These are phyloP conservation scores for Aphelinus atriplicis DNA, from an alignment of 1,140 invertebrate species.

Conservation along the genomic window DNA sequence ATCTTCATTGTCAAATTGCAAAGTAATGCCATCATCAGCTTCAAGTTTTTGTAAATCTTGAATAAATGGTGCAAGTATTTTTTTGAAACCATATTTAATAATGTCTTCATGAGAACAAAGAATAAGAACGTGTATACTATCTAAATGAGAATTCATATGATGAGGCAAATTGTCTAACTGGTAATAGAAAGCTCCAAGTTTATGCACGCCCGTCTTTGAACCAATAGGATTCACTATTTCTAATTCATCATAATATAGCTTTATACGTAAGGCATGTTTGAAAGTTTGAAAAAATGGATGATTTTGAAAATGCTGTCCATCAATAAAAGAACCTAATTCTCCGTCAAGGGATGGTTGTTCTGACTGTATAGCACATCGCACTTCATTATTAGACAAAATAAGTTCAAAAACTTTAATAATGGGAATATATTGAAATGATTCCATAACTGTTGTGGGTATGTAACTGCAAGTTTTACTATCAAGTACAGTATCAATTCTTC, in stretches of 20 bases:
- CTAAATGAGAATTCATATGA: constrained; percentile 31
- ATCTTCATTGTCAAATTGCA: constrained; percentile 11
- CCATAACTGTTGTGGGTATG: constrained; percentile 28
- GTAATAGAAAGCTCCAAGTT: constrained; percentile 39
- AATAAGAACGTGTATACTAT: constrained; percentile 32
- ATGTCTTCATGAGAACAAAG: constrained; percentile 17
- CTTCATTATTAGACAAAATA: constrained; percentile 16
- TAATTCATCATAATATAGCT: constrained; percentile 38
- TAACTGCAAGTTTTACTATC: constrained; percentile 26
- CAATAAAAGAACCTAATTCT: constrained; percentile 12
- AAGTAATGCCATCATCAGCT: constrained; percentile 6
- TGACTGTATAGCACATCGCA: constrained; percentile 11
- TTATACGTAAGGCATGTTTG: constrained; percentile 15
- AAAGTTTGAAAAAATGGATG: constrained; percentile 16
- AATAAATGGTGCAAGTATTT: constrained; percentile 9
- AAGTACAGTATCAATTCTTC: constrained; percentile 3
- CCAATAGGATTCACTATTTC: constrained; percentile 42
- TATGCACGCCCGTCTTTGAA: constrained; percentile 39
- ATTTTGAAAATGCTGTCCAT: constrained; percentile 15
- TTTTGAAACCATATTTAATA: constrained; percentile 26
- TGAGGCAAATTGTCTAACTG: constrained; percentile 28
- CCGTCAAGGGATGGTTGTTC: constrained; percentile 8
- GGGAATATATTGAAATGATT: constrained; percentile 39
- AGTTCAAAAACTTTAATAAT: constrained; percentile 32
- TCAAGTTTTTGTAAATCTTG: constrained; percentile 25